Conservation (phyloP, 1,140 invertebrate species). For the Drosophila asahinai region DNA sequence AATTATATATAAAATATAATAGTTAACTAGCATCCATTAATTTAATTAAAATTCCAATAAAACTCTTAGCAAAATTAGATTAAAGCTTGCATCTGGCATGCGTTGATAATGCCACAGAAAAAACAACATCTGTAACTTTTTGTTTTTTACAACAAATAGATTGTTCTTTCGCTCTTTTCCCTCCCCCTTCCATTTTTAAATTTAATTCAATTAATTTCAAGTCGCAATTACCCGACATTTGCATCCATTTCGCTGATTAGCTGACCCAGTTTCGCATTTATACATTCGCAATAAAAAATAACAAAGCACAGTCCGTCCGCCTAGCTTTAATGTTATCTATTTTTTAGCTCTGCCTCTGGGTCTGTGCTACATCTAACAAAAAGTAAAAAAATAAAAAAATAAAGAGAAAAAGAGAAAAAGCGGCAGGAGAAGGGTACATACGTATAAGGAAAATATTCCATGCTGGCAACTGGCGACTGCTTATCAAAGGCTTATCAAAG, state of each 20-base stretch:
- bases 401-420: neutral
- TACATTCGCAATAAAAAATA: constrained; percentile 31
- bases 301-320: constrained; percentile 9
- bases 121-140: constrained; percentile 17
- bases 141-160: constrained; percentile 19
- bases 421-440: neutral
- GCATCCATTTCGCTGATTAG: constrained; percentile 51
- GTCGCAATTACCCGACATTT: constrained; percentile 49
- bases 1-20: no score
- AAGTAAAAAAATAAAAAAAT: neutral
- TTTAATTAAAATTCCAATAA: neutral
- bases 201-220: constrained; percentile 47
- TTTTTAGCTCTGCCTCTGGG: constrained; percentile 9
- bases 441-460: constrained; percentile 25
- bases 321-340: constrained; percentile 25
- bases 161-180: constrained; percentile 4
- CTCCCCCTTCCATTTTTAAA: neutral
- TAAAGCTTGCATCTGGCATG: constrained; percentile 6
- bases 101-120: neutral
- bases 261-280: constrained; percentile 40
- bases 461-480: constrained; percentile 14
- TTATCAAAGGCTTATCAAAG: constrained; percentile 45
- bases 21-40: no score
- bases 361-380: constrained; percentile 16
- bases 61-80: neutral